Conservation (phyloP, 2,113 vertebrate genomes). For the Hassar affinis region DNA sequence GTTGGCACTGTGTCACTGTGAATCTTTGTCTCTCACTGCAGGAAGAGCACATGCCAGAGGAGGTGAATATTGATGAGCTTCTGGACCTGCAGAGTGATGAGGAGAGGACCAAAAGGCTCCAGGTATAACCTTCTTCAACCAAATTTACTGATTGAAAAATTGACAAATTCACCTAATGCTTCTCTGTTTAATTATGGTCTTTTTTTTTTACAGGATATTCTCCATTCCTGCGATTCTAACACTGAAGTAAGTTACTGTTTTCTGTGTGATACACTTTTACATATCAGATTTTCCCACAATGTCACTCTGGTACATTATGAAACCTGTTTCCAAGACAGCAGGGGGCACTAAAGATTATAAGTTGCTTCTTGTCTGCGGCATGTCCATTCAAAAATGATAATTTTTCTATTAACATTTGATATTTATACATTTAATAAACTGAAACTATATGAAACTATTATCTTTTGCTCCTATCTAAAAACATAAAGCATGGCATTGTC, state of each 20-base stretch:
- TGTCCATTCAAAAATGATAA: neutral
- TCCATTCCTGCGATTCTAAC: conserved; percentile 65
- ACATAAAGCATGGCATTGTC: too few relatives aligned
- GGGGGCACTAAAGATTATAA: neutral
- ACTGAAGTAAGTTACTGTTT: conserved; percentile 69
- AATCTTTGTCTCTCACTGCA: conserved; percentile 44
- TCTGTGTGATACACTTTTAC: neutral
- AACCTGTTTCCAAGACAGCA: neutral
- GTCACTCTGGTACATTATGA: neutral
- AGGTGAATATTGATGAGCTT: conserved; percentile 78
- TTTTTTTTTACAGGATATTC: conserved; percentile 64
- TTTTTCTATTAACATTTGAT: neutral
- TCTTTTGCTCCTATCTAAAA: neutral
- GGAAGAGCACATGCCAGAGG: conserved; percentile 78
- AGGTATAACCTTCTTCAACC: conserved; percentile 56
- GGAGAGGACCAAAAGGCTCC: conserved; percentile 66
- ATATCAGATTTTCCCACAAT: neutral
- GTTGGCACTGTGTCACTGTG: neutral
- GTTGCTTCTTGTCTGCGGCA: neutral
- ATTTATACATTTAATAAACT: neutral
- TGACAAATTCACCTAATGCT: neutral
- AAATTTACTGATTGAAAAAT: neutral
- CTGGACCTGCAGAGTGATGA: conserved; percentile 74
- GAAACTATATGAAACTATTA: too few relatives aligned
- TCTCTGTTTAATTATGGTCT: neutral